These are phyloP conservation scores for Cygnus olor DNA, from an alignment of 2,797 vertebrate genomes.

Conservation along the genomic window DNA sequence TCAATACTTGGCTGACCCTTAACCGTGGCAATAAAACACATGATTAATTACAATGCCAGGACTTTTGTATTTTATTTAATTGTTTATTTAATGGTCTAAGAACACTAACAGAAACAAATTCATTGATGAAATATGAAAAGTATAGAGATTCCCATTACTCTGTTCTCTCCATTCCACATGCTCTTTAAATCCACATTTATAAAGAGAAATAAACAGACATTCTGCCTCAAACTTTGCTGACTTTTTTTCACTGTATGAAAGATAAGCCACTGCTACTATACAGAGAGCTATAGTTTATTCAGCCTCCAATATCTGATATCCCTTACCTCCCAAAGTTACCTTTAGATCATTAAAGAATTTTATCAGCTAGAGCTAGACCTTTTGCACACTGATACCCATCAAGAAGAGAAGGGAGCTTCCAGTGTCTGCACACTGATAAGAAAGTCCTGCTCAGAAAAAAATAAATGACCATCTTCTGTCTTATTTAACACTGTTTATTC, in stretches of 20 bases:
- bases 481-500: constrained; percentile 14
- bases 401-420: constrained; percentile 77
- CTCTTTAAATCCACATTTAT: constrained; percentile 8
- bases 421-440: constrained; percentile 81
- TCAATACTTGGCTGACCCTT: constrained; percentile 29
- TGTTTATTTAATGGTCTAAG: not conserved
- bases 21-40: constrained; percentile 11
- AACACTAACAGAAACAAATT: not conserved
- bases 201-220: not conserved
- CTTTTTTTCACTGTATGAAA: constrained; percentile 85
- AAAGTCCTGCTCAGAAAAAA: constrained; percentile 54
- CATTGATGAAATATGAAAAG: not conserved
- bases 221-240: constrained; percentile 59
- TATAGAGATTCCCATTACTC: not conserved
- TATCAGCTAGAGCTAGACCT: constrained; percentile 87
- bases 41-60: not conserved
- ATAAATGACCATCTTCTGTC: constrained; percentile 30
- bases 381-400: constrained; percentile 88
- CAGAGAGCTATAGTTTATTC: constrained; percentile 87
- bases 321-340: constrained; percentile 90
- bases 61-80: not conserved
- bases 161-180: not conserved
- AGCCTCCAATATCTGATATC: constrained; percentile 88
- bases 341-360: constrained; percentile 94
- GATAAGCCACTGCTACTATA: constrained; percentile 86